Evolutionary conservation across 2,113 vertebrate species (phyloP).

Genomic region (Hirundichthys speculiger): DNA sequence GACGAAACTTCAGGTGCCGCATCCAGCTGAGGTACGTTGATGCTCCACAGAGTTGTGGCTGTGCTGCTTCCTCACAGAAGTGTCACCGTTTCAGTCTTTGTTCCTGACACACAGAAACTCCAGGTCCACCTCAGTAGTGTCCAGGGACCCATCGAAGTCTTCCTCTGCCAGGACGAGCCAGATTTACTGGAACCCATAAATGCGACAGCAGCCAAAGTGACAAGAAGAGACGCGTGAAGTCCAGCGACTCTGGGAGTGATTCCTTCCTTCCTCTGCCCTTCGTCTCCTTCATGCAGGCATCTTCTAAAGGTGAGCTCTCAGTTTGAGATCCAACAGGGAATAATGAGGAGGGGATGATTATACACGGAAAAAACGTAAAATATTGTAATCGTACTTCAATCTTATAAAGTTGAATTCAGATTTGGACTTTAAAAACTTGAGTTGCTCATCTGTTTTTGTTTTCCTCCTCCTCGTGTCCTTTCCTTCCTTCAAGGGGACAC

Average conservation of each 20-base stretch:
- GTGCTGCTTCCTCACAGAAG: neutral
- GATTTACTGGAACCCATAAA: slow-evolving; percentile 77
- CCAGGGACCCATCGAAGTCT: slow-evolving; percentile 93
- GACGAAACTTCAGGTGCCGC: slow-evolving; percentile 94
- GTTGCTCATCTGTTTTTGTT: no score
- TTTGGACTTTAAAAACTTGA: no score
- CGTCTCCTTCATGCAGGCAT: slow-evolving; percentile 32
- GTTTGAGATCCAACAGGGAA: no score
- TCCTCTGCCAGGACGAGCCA: slow-evolving; percentile 89
- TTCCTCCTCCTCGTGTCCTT: no score
- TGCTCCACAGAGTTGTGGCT: neutral
- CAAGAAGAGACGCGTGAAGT: slow-evolving; percentile 45
- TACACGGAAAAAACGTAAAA: no score
- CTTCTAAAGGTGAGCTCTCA: slow-evolving; percentile 57
- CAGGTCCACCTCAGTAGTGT: slow-evolving; percentile 92
- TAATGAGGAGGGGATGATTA: no score
- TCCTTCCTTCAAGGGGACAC: slow-evolving; percentile 43
- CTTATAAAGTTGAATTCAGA: no score
- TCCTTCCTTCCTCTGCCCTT: neutral
- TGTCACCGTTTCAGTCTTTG: neutral
- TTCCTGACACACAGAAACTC: slow-evolving; percentile 81
- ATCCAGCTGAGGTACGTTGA: slow-evolving; percentile 89
- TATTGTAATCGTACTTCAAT: no score
- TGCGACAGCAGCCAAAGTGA: slow-evolving; percentile 57
- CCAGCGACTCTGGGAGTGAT: neutral